Evolutionary conservation across 2,113 vertebrate species (phyloP).

Genomic region (Arizona elegans): DNA sequence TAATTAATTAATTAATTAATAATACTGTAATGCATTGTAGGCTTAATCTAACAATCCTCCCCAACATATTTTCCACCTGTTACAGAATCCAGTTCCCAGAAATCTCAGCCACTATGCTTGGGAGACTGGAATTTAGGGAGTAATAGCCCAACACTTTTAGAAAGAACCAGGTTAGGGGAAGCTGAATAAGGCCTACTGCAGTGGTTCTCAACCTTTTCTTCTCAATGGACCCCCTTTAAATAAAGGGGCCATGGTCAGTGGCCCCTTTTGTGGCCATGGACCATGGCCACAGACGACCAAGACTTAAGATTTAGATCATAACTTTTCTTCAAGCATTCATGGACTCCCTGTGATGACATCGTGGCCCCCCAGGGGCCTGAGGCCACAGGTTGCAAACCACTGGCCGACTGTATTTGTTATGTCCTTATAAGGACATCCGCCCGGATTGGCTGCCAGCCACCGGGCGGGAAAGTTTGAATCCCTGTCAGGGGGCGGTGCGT

Average conservation of each 20-base stretch:
- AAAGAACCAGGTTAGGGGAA: neutral
- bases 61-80: neutral
- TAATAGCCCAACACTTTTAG: neutral
- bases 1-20: neutral
- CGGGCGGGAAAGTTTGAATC: no score
- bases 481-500: no score
- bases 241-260: neutral
- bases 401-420: neutral
- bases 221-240: neutral
- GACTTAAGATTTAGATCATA: neutral
- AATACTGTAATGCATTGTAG: neutral
- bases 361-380: neutral
- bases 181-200: neutral
- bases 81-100: neutral
- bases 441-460: no score
- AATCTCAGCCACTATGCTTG: neutral
- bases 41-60: neutral
- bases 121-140: neutral
- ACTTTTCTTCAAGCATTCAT: neutral
- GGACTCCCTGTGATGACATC: neutral
- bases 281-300: neutral
- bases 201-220: neutral
- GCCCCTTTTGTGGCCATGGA: neutral
- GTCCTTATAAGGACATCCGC: no score
- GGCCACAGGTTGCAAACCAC: neutral